Evolutionary conservation across 2,113 vertebrate genomes (phyloP), one percentile per base, ranked within the genome.

Genomic region (Sylvietta virens): DNA sequence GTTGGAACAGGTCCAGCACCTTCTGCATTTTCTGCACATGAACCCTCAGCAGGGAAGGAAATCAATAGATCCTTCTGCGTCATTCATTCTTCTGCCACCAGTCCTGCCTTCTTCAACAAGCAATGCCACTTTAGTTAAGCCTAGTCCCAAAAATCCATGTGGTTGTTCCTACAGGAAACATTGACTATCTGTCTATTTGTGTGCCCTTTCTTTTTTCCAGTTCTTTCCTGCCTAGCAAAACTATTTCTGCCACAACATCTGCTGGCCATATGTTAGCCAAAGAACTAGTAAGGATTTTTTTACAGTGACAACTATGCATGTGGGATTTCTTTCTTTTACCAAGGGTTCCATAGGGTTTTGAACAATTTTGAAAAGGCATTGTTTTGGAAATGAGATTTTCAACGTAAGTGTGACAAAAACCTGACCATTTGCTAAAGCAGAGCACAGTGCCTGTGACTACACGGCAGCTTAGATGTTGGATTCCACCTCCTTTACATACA

Each of bases 251-350:
- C n/a, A 26, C 40, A 47, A 40, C 22, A 19, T 81, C 45, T 81
- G 9, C 31, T 58, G 35, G 22, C 24, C 0, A 0, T 67, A 27
- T 60, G 18, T n/a, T 73, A 69, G 13, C 30, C 35, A 39, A 57
- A 73, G 35, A 54, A 13, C 6, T 22, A 42, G 60, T 26, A 42
- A 53, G 71, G 47, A 66, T 48, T 54, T 90, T 72, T 35, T 35
- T 54, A 40, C 17, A 33, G 12, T 74, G n/a, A 45, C 15, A 45
- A 3, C 13, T 22, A 7, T 13, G 26, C 7, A 3, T 67, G 51
- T 26, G 27, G 11, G 5, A 5, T 61, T 58, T 57, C 45, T 82
- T 79, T 58, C 1, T n/a, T 88, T 88, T 45, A 64, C 17, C 4
- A 28, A n/a, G 27, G 6, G 5, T 35, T 70, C 11, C 3, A 3